Conservation (phyloP, 2,113 vertebrate species). For the Nanorana parkeri region DNA sequence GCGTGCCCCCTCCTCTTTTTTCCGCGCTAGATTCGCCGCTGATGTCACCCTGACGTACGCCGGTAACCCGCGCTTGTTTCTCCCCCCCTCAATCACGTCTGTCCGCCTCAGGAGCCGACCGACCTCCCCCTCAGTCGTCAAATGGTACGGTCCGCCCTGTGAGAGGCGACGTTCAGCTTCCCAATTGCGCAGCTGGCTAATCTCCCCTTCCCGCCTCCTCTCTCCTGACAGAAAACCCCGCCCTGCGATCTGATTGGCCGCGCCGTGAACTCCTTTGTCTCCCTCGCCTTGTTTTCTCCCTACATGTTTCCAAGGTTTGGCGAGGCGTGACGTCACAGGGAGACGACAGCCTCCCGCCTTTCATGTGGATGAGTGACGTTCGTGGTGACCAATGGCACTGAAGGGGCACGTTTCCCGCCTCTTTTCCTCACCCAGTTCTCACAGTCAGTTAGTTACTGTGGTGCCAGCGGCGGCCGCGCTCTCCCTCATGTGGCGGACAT, state of each 20-base stretch:
- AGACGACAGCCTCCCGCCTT: background rate
- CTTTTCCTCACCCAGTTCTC: background rate
- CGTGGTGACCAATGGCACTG: background rate
- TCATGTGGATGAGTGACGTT: conserved; percentile 2
- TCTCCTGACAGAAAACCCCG: conserved; percentile 6
- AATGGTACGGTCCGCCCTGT: conserved; percentile 11
- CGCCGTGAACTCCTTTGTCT: conserved; percentile 33
- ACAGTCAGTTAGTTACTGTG: background rate
- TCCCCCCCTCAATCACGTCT: too few relatives aligned
- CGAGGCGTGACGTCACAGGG: background rate
- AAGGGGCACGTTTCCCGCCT: background rate
- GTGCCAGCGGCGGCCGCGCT: background rate
- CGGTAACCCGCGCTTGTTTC: too few relatives aligned
- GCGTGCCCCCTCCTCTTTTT: too few relatives aligned
- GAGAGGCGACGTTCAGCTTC: background rate
- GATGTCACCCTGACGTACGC: too few relatives aligned
- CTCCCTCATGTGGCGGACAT: too few relatives aligned
- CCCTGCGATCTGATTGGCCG: conserved; percentile 30
- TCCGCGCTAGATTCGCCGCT: too few relatives aligned
- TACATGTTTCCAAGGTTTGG: conserved; percentile 24
- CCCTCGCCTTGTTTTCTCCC: conserved; percentile 3
- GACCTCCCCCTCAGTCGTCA: background rate
- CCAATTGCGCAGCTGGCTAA: conserved; percentile 26
- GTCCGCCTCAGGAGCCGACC: background rate
- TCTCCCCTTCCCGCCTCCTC: conserved; percentile 32